Percentiles rank a stretch among this genome's conserved stretches.
Conservation (phyloP, 2,888 invertebrate genomes). For the Drosophila phalerata region DNA sequence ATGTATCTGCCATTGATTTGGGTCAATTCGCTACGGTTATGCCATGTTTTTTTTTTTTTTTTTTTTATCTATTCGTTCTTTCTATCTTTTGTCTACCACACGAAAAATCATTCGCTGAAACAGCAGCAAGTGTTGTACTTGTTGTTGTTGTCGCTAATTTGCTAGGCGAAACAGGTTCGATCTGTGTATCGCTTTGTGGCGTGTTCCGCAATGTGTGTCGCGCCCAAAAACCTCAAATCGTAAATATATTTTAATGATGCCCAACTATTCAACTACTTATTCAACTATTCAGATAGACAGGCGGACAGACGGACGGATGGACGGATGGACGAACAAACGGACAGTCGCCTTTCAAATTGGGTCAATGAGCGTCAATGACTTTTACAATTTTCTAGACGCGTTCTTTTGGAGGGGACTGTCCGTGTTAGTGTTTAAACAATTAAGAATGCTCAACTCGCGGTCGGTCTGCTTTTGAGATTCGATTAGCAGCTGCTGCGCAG, state of each 20-base stretch:
- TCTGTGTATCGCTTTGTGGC: slow-evolving; percentile 46
- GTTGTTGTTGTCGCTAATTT: slow-evolving; percentile 58
- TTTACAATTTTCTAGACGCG: slow-evolving; percentile 55
- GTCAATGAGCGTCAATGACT: slow-evolving; percentile 78
- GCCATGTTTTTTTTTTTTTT: slow-evolving; percentile 49
- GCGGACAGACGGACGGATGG: neutral
- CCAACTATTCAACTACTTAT: slow-evolving; percentile 53
- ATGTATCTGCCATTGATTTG: slow-evolving; percentile 53
- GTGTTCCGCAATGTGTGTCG: slow-evolving; percentile 51
- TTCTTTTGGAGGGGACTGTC: slow-evolving; percentile 10
- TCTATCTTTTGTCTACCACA: slow-evolving; percentile 19
- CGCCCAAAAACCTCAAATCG: slow-evolving; percentile 53
- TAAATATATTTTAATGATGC: slow-evolving; percentile 53
- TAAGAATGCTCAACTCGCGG: slow-evolving; percentile 54
- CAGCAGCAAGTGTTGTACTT: slow-evolving; percentile 21
- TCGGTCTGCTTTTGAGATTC: slow-evolving; percentile 36
- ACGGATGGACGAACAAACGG: neutral
- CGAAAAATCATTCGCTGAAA: slow-evolving; percentile 29
- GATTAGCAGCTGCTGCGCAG: slow-evolving; percentile 52
- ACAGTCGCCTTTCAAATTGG: slow-evolving; percentile 52
- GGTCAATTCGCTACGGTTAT: slow-evolving; percentile 73
- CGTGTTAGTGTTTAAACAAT: slow-evolving; percentile 37
- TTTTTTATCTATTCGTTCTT: neutral
- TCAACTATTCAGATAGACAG: slow-evolving; percentile 32
- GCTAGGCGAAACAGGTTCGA: slow-evolving; percentile 79